These are phyloP conservation scores for Spodoptera littoralis DNA, from an alignment of 2,888 invertebrate species.

Conservation along the genomic window DNA sequence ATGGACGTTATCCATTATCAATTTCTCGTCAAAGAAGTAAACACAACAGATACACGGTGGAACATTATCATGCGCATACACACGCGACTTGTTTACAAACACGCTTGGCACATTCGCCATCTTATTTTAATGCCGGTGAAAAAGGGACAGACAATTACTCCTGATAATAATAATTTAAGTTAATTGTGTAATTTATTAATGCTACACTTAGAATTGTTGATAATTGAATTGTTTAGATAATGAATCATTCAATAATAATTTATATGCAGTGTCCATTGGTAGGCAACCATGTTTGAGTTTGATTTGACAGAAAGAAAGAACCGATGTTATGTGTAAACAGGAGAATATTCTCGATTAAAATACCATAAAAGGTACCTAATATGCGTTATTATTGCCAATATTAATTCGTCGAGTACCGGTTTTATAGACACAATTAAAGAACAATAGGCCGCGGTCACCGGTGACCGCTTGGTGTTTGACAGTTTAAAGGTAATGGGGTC, in stretches of 20 bases:
- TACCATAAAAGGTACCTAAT: too few species aligned
- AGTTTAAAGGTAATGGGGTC: too few species aligned
- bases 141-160: constrained; percentile 23
- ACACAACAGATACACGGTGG: constrained; percentile 24
- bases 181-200: constrained; percentile 30
- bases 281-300: too few species aligned
- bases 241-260: not conserved
- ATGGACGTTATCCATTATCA: constrained; percentile 1
- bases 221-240: constrained; percentile 10
- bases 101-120: constrained; percentile 39
- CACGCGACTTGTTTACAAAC: constrained; percentile 44
- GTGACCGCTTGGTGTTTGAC: too few species aligned
- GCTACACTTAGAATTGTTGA: constrained; percentile 9
- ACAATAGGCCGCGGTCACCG: too few species aligned
- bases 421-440: too few species aligned
- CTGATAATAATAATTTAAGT: constrained; percentile 21
- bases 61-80: constrained; percentile 37
- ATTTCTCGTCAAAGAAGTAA: constrained; percentile 13
- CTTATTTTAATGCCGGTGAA: constrained; percentile 30
- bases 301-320: too few species aligned
- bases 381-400: too few species aligned
- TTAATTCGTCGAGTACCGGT: too few species aligned
- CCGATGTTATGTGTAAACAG: too few species aligned
- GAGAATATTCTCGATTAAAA: too few species aligned
- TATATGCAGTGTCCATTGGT: too few species aligned